A percentile compares a stretch with the other conserved stretches of the same genome.
These are phyloP conservation scores for Murina feae DNA, from an alignment of 2,113 vertebrate species.

Conservation along the genomic window DNA sequence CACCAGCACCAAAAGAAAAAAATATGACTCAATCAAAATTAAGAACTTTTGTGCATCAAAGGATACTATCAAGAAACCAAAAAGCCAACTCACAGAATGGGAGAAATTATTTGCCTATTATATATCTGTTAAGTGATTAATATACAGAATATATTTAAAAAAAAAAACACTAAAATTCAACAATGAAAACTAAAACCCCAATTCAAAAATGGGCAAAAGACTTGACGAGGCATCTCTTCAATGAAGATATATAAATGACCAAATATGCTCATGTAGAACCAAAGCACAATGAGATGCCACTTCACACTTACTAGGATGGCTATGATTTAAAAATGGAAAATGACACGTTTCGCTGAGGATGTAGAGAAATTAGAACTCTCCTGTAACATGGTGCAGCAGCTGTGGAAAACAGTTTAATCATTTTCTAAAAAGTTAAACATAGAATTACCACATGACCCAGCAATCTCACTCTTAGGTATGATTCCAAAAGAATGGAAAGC, in stretches of 20 bases:
- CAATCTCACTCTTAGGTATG: background rate
- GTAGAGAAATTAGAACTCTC: background rate
- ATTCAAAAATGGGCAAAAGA: background rate
- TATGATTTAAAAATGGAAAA: background rate
- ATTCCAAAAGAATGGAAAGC: background rate
- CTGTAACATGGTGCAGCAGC: background rate
- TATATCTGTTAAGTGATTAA: background rate
- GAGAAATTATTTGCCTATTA: background rate
- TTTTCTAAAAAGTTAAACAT: background rate
- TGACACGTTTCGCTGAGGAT: background rate
- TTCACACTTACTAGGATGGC: background rate
- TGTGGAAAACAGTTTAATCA: background rate
- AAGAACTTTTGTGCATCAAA: background rate
- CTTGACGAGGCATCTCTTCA: background rate
- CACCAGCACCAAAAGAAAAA: background rate
- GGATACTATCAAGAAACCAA: background rate
- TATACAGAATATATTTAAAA: background rate
- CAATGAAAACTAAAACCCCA: background rate
- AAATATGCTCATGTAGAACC: background rate
- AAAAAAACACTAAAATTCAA: background rate
- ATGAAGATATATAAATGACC: background rate
- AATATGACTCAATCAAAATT: background rate
- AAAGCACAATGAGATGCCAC: background rate
- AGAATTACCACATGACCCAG: background rate
- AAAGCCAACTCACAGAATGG: background rate